Base-by-base conservation (phyloP, 2,113 vertebrate genomes). In the Camelus dromedarius region DNA sequence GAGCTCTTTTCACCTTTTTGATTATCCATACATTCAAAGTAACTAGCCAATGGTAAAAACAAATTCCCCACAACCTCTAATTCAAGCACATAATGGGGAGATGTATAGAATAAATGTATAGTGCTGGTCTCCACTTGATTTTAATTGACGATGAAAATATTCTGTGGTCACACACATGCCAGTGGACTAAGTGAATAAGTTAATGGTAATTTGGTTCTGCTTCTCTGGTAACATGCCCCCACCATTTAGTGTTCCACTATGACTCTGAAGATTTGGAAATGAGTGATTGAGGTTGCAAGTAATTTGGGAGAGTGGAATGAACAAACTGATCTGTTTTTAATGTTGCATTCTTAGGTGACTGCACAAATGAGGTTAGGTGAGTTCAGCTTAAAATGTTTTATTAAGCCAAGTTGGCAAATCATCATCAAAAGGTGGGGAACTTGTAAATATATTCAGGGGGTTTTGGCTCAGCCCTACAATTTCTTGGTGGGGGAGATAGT, bases 181-280 rank as follows among this genome's bases (percentile, higher is more conserved):
- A 67, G 85, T 70, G 73, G 90, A 91, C 86, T 96, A 28, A 26
- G 60, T 58, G 83, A 80, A 91, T 46, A 89, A 81, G 10, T 84
- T 95, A 86, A 92, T 92, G 56, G 18, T 95, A 72, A 96, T 97
- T 92, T 95, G 67, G n/a, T 89, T 77, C 72, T 83, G 14, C 58
- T 88, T 96, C 70, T 79, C 85, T 97, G 88, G 70, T 80, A 96
- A 75, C 30, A 70, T 85, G 70, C 28, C 90, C 81, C 85, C 7
- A 69, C 35, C 46, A 72, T 87, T 22, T 62, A 95, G 42, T 67
- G 15, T 86, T 76, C 14, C 50, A 89, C 35, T 46, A 48, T 72
- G 56, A 83, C n/a, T 81, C 91, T 80, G 69, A 97, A 95, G 73
- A 76, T 97, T 82, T 92, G 82, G 58, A 92, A 96, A 92, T 91